Evolutionary conservation across 2,113 vertebrate genomes (phyloP).

Genomic region (Pseudonaja textilis): DNA sequence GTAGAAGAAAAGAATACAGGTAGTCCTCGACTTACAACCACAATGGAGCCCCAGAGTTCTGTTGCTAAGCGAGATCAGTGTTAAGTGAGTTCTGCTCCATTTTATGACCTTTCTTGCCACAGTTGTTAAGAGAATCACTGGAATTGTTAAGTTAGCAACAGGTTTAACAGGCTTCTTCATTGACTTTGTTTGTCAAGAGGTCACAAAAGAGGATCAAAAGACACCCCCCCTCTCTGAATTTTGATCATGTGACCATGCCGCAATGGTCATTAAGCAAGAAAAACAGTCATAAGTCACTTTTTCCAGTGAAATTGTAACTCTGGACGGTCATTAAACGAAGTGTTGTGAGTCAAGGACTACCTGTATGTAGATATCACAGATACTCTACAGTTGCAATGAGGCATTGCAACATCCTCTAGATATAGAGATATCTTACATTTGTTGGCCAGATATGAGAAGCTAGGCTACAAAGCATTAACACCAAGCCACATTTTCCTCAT

Average conservation of each 20-base stretch:
- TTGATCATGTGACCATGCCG: background rate
- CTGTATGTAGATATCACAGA: background rate
- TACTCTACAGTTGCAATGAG: background rate
- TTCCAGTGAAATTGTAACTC: background rate
- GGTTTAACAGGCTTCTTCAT: background rate
- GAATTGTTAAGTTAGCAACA: background rate
- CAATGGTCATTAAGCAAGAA: background rate
- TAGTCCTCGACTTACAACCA: background rate
- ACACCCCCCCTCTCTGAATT: too few species aligned
- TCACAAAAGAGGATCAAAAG: background rate
- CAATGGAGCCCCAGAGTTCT: background rate
- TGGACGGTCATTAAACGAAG: fast-evolving
- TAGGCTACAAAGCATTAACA: background rate
- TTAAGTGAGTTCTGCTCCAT: background rate
- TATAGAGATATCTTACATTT: background rate
- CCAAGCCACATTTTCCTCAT: background rate
- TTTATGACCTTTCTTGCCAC: background rate
- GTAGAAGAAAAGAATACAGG: background rate
- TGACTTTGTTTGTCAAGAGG: too few species aligned
- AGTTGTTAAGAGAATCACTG: background rate
- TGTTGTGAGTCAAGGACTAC: background rate
- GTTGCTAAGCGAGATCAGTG: background rate
- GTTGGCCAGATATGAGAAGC: background rate
- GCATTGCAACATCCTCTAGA: background rate
- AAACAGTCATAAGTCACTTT: background rate